Conservation (phyloP, 2,888 invertebrate species). For the Metopia argyrocephala region DNA sequence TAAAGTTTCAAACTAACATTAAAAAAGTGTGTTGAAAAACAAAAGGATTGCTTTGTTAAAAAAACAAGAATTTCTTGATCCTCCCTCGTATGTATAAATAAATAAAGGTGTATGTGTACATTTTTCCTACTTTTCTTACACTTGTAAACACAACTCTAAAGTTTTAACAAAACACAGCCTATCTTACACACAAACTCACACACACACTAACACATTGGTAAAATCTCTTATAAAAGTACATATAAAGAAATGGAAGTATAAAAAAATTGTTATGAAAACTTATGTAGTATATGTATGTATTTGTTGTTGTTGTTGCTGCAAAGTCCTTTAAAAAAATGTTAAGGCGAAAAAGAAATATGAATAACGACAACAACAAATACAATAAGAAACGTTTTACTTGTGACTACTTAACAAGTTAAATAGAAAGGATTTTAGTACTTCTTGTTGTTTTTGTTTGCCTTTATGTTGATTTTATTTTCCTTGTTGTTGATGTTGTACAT, state of each 20-base stretch:
- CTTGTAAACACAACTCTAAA: conserved; percentile 39
- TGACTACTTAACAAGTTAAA: conserved; percentile 65
- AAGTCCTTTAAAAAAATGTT: conserved; percentile 53
- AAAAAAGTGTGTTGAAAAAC: too few species aligned
- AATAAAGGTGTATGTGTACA: neutral
- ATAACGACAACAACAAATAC: neutral
- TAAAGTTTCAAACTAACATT: too few species aligned
- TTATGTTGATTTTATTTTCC: too few species aligned
- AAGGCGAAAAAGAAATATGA: neutral
- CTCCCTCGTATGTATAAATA: too few species aligned
- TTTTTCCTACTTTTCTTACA: conserved; percentile 44
- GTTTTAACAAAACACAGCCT: conserved; percentile 30
- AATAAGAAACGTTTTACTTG: conserved; percentile 58
- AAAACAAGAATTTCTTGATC: too few species aligned
- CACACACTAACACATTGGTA: neutral
- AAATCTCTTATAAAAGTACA: conserved; percentile 52
- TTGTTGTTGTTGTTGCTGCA: conserved; percentile 14
- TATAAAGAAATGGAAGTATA: conserved; percentile 51
- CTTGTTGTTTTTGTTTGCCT: neutral
- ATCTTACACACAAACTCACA: neutral
- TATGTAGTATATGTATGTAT: conserved; percentile 9
- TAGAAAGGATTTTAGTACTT: conserved; percentile 1
- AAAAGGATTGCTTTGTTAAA: too few species aligned
- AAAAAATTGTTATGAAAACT: conserved; percentile 9
- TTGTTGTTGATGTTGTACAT: conserved; percentile 23